Percentiles rank a stretch among this genome's conserved stretches.
Evolutionary conservation across 2,888 invertebrate species (phyloP).

Genomic region (Melieria omissa): DNA sequence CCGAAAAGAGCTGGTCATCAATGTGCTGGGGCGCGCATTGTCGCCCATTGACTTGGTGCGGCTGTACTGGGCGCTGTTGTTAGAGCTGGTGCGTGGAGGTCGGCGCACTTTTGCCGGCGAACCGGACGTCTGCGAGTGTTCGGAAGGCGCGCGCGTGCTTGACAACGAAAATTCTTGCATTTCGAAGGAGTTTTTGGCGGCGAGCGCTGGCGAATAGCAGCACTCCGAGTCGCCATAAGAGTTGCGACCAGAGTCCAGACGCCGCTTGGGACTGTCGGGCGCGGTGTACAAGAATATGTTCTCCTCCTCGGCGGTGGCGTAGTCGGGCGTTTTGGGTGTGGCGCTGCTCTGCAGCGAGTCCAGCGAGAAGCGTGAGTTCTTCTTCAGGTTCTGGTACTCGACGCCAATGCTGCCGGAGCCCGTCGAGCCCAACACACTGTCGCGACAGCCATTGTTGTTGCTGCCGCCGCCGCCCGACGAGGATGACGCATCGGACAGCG

Average conservation of each 20-base stretch:
- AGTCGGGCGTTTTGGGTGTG: slow-evolving; percentile 65
- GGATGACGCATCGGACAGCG: slow-evolving; percentile 61
- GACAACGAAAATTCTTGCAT: slow-evolving; percentile 57
- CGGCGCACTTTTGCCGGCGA: slow-evolving; percentile 48
- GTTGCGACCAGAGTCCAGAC: slow-evolving; percentile 55
- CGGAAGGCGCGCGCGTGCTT: slow-evolving; percentile 41
- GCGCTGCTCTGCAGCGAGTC: slow-evolving; percentile 65
- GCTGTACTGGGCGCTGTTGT: slow-evolving; percentile 45
- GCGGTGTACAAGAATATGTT: slow-evolving; percentile 64
- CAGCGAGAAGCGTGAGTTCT: slow-evolving; percentile 64
- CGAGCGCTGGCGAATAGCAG: slow-evolving; percentile 52
- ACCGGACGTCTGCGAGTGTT: slow-evolving; percentile 44
- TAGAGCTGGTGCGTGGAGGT: slow-evolving; percentile 27
- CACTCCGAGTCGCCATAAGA: slow-evolving; percentile 57
- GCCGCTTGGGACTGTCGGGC: slow-evolving; percentile 61
- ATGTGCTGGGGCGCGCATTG: slow-evolving; percentile 44
- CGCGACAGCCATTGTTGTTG: slow-evolving; percentile 51
- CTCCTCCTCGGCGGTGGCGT: slow-evolving; percentile 61
- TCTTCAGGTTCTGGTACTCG: slow-evolving; percentile 62
- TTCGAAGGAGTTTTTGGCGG: slow-evolving; percentile 57
- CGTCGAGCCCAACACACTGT: slow-evolving; percentile 47
- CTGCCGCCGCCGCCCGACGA: slow-evolving; percentile 59
- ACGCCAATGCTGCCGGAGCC: slow-evolving; percentile 49
- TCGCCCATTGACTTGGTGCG: slow-evolving; percentile 56
- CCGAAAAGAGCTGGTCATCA: slow-evolving; percentile 49